Evolutionary conservation across 2,888 invertebrate species (phyloP).

Genomic region (Xanthia icteritia): DNA sequence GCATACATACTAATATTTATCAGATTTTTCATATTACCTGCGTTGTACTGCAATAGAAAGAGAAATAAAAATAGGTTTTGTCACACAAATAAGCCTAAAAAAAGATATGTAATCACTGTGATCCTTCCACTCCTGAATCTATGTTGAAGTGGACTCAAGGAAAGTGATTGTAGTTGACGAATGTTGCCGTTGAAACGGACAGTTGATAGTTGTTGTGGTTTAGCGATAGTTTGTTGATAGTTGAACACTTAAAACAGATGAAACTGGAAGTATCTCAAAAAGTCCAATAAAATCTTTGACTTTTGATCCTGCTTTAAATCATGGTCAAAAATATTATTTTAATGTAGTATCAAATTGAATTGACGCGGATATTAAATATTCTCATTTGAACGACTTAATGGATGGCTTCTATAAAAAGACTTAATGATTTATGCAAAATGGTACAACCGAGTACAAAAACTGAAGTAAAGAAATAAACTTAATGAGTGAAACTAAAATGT

Average conservation of each 20-base stretch:
- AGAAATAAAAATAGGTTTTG: no score
- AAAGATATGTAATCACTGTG: neutral
- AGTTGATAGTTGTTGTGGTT: neutral
- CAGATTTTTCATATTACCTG: neutral
- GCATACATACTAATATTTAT: neutral
- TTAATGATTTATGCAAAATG: slow-evolving; percentile 53
- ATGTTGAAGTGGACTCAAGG: neutral
- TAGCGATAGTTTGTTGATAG: neutral
- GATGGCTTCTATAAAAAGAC: slow-evolving; percentile 30
- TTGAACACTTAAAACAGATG: neutral
- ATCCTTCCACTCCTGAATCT: neutral
- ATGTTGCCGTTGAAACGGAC: neutral
- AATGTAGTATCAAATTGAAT: slow-evolving; percentile 48
- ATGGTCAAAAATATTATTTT: slow-evolving; percentile 21
- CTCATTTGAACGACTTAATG: slow-evolving; percentile 47
- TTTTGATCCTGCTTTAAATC: slow-evolving; percentile 19
- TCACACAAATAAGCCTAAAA: no score
- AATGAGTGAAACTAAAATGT: neutral
- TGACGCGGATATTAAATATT: slow-evolving; percentile 43
- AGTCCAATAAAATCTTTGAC: neutral
- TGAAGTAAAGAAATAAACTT: neutral
- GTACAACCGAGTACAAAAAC: slow-evolving; percentile 45
- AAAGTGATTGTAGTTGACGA: neutral
- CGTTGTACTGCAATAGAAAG: neutral
- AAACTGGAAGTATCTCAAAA: neutral